Evolutionary conservation across 2,797 vertebrate genomes (phyloP).

Genomic region (Galago senegalensis): DNA sequence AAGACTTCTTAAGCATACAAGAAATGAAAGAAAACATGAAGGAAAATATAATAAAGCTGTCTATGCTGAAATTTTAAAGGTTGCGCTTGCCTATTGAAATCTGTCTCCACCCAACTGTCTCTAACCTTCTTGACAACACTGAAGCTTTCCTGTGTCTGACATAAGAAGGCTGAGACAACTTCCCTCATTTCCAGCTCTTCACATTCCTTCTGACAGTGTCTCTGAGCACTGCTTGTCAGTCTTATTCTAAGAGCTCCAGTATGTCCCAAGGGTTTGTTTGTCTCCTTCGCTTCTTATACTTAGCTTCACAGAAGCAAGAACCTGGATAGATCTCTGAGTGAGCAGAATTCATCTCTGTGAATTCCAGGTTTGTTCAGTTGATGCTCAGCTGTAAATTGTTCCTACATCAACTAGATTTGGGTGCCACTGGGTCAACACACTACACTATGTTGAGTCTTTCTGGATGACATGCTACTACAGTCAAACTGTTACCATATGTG

Average conservation of each 20-base stretch:
- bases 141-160: neutral
- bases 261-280: neutral
- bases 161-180: neutral
- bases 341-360: no score
- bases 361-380: neutral
- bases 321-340: no score
- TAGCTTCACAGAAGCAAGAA: neutral
- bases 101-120: neutral
- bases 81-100: neutral
- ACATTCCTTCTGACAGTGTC: neutral
- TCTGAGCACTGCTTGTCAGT: neutral
- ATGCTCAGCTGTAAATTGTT: neutral
- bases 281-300: neutral
- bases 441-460: neutral
- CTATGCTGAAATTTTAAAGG: neutral
- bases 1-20: neutral
- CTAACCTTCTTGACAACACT: neutral
- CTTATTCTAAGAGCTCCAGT: neutral
- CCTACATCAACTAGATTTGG: neutral
- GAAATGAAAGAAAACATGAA: constrained; percentile 24
- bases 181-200: neutral
- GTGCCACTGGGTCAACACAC: neutral
- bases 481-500: neutral
- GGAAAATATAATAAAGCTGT: neutral
- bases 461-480: neutral